A percentile compares a stretch with the other conserved stretches of the same genome.
These are phyloP conservation scores for Dioctria linearis DNA, from an alignment of 2,888 invertebrate genomes.

Conservation along the genomic window DNA sequence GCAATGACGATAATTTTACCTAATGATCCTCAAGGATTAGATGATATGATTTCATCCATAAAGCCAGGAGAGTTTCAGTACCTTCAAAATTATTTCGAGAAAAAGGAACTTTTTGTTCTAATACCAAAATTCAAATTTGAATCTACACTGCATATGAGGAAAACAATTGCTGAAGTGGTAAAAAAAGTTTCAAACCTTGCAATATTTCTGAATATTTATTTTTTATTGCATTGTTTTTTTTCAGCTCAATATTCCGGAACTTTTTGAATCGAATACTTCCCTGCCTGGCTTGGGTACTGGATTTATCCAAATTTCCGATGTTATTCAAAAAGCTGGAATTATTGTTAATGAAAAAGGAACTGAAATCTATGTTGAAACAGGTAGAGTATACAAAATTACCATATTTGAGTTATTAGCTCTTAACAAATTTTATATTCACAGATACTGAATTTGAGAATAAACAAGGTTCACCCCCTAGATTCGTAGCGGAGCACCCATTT, in stretches of 20 bases:
- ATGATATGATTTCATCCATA: not conserved
- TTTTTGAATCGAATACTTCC: not conserved
- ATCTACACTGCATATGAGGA: not conserved
- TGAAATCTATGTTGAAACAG: not conserved
- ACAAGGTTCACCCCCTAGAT: no score
- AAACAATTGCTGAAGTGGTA: not conserved
- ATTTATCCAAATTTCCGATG: not conserved
- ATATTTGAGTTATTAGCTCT: no score
- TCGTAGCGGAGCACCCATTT: slow-evolving; percentile 8
- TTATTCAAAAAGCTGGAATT: slow-evolving; percentile 26
- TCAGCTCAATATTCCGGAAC: not conserved
- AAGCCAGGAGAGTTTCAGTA: not conserved
- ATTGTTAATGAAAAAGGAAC: slow-evolving; percentile 12
- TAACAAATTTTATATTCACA: no score
- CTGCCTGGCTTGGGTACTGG: not conserved
- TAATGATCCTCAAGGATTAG: not conserved
- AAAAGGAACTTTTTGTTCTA: not conserved
- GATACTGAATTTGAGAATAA: no score
- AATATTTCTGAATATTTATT: no score
- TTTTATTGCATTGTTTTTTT: no score
- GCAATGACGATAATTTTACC: no score
- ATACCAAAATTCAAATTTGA: slow-evolving; percentile 17
- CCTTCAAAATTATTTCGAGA: not conserved
- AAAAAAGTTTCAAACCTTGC: no score
- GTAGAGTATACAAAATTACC: no score